Conservation (phyloP, 2,888 invertebrate genomes). For the Parapristionchus giblindavisi region DNA sequence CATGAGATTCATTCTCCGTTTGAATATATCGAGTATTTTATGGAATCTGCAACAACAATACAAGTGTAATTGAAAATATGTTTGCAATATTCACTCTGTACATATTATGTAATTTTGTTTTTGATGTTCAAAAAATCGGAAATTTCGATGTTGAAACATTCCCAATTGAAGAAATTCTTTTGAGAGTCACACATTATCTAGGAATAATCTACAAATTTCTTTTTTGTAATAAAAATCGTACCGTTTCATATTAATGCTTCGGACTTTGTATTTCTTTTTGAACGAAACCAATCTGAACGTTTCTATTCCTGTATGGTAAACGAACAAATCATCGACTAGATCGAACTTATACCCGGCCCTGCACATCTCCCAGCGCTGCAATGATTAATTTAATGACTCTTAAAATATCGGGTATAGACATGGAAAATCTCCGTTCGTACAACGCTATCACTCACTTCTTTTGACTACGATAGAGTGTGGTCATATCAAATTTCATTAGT, state of each 20-base stretch:
- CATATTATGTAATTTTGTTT: no score
- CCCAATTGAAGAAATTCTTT: no score
- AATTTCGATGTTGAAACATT: no score
- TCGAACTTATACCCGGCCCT: conserved; percentile 45
- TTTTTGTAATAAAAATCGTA: neutral
- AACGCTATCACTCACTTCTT: neutral
- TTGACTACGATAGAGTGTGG: no score
- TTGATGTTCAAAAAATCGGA: no score
- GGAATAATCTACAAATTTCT: no score
- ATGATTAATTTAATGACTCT: neutral
- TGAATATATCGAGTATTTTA: conserved; percentile 4
- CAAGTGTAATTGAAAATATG: no score
- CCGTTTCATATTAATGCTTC: conserved; percentile 2
- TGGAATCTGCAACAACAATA: no score
- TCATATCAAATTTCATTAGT: no score
- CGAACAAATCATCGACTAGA: conserved; percentile 48
- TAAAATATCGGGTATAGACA: neutral
- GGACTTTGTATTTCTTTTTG: neutral
- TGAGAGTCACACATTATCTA: no score
- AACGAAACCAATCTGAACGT: neutral
- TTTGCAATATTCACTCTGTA: no score
- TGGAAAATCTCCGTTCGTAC: neutral
- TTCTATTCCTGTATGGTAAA: conserved; percentile 42
- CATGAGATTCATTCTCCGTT: neutral
- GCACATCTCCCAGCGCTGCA: conserved; percentile 53